These are phyloP conservation scores for Phytoseiulus persimilis DNA, from an alignment of 2,888 invertebrate genomes.

Conservation along the genomic window DNA sequence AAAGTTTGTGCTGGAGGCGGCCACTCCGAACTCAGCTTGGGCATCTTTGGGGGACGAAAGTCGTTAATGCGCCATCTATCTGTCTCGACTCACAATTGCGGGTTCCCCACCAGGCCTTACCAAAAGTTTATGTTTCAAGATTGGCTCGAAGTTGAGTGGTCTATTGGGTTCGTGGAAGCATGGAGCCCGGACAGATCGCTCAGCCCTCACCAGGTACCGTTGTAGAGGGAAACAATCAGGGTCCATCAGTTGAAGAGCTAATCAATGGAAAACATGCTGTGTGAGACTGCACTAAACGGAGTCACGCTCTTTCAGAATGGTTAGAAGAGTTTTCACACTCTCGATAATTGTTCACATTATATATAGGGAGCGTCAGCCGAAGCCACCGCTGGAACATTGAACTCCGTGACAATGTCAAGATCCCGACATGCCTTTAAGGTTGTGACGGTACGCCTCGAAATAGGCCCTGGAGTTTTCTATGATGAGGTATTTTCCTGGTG, in stretches of 20 bases:
- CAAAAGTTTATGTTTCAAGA: not conserved
- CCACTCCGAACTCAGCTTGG: not conserved
- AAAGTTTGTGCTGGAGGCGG: not conserved
- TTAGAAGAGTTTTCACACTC: no score
- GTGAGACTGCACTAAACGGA: no score
- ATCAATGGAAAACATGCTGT: no score
- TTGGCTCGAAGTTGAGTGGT: not conserved
- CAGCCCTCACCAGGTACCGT: not conserved
- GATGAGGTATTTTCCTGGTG: conserved; percentile 50
- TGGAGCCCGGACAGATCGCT: not conserved
- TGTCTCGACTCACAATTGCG: no score
- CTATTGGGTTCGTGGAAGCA: not conserved
- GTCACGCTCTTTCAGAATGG: no score
- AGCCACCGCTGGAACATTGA: no score
- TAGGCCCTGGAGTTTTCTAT: conserved; percentile 71
- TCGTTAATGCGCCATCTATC: not conserved
- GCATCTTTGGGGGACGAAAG: not conserved
- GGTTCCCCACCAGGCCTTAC: not conserved
- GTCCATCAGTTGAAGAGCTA: not conserved
- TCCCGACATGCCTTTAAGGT: conserved; percentile 51
- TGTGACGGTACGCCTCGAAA: conserved; percentile 71
- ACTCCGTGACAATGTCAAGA: not conserved
- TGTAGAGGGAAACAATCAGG: not conserved
- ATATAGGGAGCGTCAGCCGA: no score
- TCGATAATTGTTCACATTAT: no score